These are phyloP conservation scores for Maniola hyperantus DNA, from an alignment of 2,888 invertebrate genomes.

Conservation along the genomic window DNA sequence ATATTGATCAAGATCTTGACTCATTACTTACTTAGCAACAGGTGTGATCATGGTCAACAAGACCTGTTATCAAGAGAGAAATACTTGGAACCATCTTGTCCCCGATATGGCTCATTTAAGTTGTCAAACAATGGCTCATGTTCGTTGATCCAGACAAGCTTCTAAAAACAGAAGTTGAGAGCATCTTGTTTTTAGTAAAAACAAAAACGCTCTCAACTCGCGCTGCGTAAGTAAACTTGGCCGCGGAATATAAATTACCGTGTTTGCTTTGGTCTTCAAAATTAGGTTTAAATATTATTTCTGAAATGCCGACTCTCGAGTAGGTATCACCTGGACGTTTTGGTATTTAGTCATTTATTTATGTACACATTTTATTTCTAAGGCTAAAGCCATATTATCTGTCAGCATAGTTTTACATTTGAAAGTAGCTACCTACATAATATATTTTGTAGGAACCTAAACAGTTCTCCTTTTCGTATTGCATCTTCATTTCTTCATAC, in stretches of 20 bases:
- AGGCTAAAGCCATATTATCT: no score
- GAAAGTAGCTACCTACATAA: no score
- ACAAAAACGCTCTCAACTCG: constrained; percentile 55
- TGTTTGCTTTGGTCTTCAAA: constrained; percentile 28
- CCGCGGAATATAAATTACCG: constrained; percentile 26
- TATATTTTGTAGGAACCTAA: no score
- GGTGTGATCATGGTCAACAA: not conserved
- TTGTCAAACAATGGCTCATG: constrained; percentile 56
- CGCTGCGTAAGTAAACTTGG: constrained; percentile 29
- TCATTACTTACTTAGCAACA: not conserved
- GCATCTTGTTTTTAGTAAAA: constrained; percentile 70
- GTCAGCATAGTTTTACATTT: no score
- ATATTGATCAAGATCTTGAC: no score
- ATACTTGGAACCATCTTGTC: constrained; percentile 14
- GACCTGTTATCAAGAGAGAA: constrained; percentile 9
- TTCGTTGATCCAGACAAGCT: constrained; percentile 61
- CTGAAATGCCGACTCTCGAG: constrained; percentile 8
- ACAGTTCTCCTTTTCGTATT: no score
- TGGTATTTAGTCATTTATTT: constrained; percentile 24
- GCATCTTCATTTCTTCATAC: no score
- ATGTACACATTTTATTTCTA: no score
- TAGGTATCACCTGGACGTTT: constrained; percentile 18
- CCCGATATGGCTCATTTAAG: constrained; percentile 48
- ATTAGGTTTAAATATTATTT: constrained; percentile 25
- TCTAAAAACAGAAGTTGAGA: constrained; percentile 77